Evolutionary conservation across 2,797 vertebrate species (phyloP).

Genomic region (Gadopsis marmoratus): DNA sequence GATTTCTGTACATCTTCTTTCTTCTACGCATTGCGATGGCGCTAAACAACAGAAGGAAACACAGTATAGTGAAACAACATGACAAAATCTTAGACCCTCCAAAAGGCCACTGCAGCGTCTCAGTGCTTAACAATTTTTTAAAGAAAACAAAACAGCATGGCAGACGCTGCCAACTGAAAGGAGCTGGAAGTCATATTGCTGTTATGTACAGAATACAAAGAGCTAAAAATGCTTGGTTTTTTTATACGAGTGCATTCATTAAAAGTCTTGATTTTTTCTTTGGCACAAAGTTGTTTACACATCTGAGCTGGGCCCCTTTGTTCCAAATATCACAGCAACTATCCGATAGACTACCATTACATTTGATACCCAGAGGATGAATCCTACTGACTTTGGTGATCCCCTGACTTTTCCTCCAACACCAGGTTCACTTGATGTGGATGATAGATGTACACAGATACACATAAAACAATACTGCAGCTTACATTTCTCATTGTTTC

Average conservation of each 20-base stretch:
- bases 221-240: not conserved
- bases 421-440: not conserved
- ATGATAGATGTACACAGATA: not conserved
- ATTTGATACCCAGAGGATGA: not conserved
- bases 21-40: conserved; percentile 16
- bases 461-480: not conserved
- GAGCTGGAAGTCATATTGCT: conserved; percentile 10
- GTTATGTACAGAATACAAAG: not conserved
- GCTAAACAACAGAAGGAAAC: conserved; percentile 48
- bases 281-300: conserved; percentile 22
- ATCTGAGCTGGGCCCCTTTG: not conserved
- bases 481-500: not conserved
- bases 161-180: not conserved
- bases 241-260: conserved; percentile 20
- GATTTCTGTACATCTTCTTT: conserved; percentile 42
- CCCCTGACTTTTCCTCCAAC: no score
- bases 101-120: conserved; percentile 14
- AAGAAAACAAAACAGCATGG: conserved; percentile 14
- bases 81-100: conserved; percentile 30
- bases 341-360: not conserved
- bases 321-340: not conserved
- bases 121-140: conserved; percentile 24
- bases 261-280: conserved; percentile 14
- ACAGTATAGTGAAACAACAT: conserved; percentile 27
- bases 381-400: not conserved